phyloP scores from a whole-genome alignment of 2,888 invertebrate genomes.

The Blastobasis adustella region DNA sequence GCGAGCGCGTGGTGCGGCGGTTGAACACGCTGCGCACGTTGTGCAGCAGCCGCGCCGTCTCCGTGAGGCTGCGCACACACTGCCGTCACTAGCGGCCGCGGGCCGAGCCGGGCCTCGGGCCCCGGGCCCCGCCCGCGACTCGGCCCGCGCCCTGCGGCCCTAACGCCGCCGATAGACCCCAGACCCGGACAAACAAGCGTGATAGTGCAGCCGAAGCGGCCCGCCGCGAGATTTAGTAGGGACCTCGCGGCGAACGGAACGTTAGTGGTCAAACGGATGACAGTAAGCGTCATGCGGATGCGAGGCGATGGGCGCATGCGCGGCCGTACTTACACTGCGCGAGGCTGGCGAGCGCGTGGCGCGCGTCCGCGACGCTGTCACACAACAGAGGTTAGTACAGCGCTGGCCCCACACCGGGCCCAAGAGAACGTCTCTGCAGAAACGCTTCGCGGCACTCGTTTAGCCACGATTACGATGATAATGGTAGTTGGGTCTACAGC shows the following conservation, averaged over 20 bases:
- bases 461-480: too few relatives aligned
- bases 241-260: neutral
- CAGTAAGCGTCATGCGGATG: constrained; percentile 18
- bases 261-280: neutral
- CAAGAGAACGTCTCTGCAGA: too few relatives aligned
- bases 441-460: too few relatives aligned
- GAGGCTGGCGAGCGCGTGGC: constrained; percentile 92
- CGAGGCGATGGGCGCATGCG: constrained; percentile 21
- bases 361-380: constrained; percentile 76
- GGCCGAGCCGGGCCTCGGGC: too few relatives aligned
- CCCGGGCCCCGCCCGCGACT: too few relatives aligned
- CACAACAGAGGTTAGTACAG: constrained; percentile 17
- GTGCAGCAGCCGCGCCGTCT: constrained; percentile 96
- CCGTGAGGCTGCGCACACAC: constrained; percentile 86
- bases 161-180: neutral
- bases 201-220: constrained; percentile 3
- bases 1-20: constrained; percentile 85
- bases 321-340: constrained; percentile 89
- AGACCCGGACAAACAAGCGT: constrained; percentile 11
- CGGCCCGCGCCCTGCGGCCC: neutral
- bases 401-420: constrained; percentile 4
- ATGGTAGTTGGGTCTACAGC: too few relatives aligned
- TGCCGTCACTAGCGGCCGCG: too few relatives aligned
- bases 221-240: neutral
- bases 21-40: constrained; percentile 95